Evolutionary conservation across 2,888 invertebrate species (phyloP), one percentile per base, ranked within the genome.

Genomic region (Harpagoxenus sublaevis): DNA sequence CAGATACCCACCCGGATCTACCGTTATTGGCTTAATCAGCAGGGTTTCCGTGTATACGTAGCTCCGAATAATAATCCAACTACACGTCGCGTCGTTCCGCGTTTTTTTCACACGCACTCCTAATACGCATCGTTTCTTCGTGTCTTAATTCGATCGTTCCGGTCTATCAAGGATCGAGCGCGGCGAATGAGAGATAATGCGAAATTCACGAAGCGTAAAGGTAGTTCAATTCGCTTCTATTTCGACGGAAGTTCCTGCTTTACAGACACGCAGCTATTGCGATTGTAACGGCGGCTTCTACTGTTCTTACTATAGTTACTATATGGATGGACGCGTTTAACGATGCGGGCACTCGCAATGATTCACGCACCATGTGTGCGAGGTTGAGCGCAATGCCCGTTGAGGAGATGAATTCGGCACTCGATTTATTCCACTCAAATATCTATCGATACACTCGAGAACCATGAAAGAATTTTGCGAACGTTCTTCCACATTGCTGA

Each of bases 161-260:
- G 87, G 73, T 88, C 73, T 85, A 87, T 79, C 75, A 87, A 91
- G 84, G 84, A 88, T 88, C 87, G 84, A 89, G 87, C 82, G 75
- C 74, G 82, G 45, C 86, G 79, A 88, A 90, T 88, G 82, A 83
- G 83, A 88, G 89, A 90, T 91, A 89, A 90, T 91, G 82, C 84
- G 87, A 88, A 91, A 90, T 89, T 91, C 88, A 91, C 89, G 89
- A 90, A 89, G 91, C 92, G 88, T 90, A 90, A 89, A 91, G 89
- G 86, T 88, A 88, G 88, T 87, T 86, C 85, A 91, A 90, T 91
- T 91, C 87, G 78, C 85, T 81, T 87, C 87, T 88, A 92, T 92
- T 92, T 92, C 90, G 89, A 89, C 93, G 93, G 93, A 93, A 93
- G 92, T 93, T 92, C 89, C 92, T 91, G 92, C 91, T 93, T 93